Percentiles rank a stretch among this genome's conserved stretches.
phyloP scores from a whole-genome alignment of 92 coral and sea anemone genomes.

The Paragorgia papillata region DNA sequence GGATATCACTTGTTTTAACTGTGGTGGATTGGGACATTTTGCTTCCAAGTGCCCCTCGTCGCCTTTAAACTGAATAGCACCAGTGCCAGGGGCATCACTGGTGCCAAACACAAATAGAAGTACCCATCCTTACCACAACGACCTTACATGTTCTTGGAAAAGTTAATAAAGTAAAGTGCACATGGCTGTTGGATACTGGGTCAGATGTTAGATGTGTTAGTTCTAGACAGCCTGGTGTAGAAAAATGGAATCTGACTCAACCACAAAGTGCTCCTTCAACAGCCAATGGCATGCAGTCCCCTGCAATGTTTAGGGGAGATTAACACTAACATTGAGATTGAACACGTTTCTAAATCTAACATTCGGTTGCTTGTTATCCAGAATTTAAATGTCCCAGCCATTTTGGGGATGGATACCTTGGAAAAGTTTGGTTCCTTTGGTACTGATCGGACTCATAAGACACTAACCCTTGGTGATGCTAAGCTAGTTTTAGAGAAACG shows the following conservation, averaged over 20 bases:
- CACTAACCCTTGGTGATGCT: constrained; percentile 2
- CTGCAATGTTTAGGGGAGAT: constrained; percentile 29
- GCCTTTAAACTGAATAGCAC: constrained; percentile 33
- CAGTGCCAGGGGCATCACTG: constrained; percentile 45
- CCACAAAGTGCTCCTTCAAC: constrained; percentile 43
- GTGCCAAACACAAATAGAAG: constrained; percentile 43
- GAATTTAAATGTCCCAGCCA: constrained; percentile 36
- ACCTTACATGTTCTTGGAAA: constrained; percentile 45
- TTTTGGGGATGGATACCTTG: constrained; percentile 29
- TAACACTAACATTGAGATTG: constrained; percentile 41
- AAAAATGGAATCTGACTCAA: constrained; percentile 24
- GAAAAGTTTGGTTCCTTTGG: constrained; percentile 45
- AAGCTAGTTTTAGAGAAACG: not conserved
- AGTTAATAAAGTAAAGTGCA: constrained; percentile 19
- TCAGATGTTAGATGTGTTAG: constrained; percentile 44
- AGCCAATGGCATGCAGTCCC: constrained; percentile 43
- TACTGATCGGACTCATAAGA: constrained; percentile 7
- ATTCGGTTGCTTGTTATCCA: constrained; percentile 45
- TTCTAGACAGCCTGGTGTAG: constrained; percentile 36
- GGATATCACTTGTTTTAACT: constrained; percentile 40
- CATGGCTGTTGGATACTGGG: constrained; percentile 58
- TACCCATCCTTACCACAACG: constrained; percentile 41
- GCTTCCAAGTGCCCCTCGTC: constrained; percentile 24
- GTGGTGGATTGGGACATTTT: constrained; percentile 38
- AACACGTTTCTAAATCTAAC: constrained; percentile 41